Conservation (phyloP, 2,113 vertebrate genomes). For the Cheilinus undulatus region DNA sequence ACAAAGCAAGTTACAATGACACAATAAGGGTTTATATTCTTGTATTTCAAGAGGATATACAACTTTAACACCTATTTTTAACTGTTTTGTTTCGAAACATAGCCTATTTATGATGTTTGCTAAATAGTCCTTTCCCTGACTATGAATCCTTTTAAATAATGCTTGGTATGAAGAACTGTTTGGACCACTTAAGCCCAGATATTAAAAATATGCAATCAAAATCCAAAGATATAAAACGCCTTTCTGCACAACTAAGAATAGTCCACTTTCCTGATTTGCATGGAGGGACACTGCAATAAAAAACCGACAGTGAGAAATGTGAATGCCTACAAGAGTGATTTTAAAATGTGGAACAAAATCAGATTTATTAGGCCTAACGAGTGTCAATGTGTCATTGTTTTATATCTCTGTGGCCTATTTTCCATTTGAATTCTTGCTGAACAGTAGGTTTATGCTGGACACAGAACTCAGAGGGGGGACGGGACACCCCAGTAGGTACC, state of each 20-base stretch:
- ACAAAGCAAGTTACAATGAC: conserved; percentile 75
- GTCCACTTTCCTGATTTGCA: neutral
- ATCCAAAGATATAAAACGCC: neutral
- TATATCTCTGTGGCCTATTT: too few species aligned
- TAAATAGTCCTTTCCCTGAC: neutral
- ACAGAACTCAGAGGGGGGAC: too few species aligned
- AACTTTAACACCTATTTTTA: conserved; percentile 67
- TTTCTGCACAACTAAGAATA: neutral
- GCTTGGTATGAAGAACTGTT: neutral
- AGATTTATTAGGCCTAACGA: too few species aligned
- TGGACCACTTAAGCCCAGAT: neutral
- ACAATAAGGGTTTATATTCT: conserved; percentile 68
- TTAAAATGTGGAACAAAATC: too few species aligned
- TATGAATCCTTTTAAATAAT: neutral
- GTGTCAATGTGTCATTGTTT: too few species aligned
- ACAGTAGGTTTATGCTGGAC: too few species aligned
- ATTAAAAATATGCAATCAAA: neutral
- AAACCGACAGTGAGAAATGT: neutral
- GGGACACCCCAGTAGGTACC: too few species aligned
- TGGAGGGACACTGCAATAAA: neutral
- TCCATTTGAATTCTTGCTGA: too few species aligned
- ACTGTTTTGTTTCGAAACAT: conserved; percentile 19
- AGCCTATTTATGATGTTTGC: conserved; percentile 16
- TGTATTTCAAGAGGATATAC: conserved; percentile 60
- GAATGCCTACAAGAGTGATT: too few species aligned